Conservation (phyloP, 1,140 invertebrate species). For the Scaptomyza pallida region DNA sequence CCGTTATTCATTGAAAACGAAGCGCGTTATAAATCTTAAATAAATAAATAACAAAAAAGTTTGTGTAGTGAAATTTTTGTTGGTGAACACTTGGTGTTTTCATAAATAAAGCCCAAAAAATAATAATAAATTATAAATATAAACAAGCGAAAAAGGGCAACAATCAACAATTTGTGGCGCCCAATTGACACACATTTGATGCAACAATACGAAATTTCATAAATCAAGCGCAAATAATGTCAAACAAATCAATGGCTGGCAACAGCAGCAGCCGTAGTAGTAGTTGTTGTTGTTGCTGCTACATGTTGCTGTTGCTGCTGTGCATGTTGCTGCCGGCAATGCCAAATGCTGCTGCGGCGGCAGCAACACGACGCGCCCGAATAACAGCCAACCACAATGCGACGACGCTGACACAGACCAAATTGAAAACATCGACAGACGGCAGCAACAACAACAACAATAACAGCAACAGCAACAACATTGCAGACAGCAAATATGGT, state of each 20-base stretch:
- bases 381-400: slow-evolving; percentile 24
- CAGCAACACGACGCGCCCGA: slow-evolving; percentile 42
- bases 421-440: slow-evolving; percentile 33
- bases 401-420: slow-evolving; percentile 35
- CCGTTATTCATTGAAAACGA: not conserved
- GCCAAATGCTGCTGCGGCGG: slow-evolving; percentile 39
- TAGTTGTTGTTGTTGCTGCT: slow-evolving; percentile 37
- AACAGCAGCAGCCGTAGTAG: not conserved
- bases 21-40: not conserved
- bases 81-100: too few relatives aligned
- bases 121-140: not conserved
- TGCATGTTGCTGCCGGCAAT: slow-evolving; percentile 56
- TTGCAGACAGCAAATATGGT: slow-evolving; percentile 72
- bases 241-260: slow-evolving; percentile 70
- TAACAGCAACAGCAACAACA: slow-evolving; percentile 41
- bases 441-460: slow-evolving; percentile 34
- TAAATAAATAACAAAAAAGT: not conserved
- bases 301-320: slow-evolving; percentile 54
- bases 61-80: not conserved
- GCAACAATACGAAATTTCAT: slow-evolving; percentile 52
- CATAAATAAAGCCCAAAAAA: too few relatives aligned
- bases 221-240: slow-evolving; percentile 74
- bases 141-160: not conserved
- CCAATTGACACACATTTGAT: slow-evolving; percentile 65
- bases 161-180: slow-evolving; percentile 30